Evolutionary conservation across 2,113 vertebrate species (phyloP).

Genomic region (Nothobranchius furzeri): DNA sequence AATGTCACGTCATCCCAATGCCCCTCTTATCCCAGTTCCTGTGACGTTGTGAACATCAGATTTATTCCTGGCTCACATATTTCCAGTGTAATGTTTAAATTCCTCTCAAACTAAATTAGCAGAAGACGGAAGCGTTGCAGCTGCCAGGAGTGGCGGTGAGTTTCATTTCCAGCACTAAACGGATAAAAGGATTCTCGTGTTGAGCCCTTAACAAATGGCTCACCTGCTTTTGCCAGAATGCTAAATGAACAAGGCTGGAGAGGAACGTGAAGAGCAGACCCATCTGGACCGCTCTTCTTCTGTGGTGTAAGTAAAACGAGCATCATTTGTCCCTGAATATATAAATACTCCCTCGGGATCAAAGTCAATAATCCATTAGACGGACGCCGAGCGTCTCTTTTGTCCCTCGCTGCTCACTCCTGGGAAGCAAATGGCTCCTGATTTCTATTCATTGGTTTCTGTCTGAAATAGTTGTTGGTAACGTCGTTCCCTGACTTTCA

Average conservation of each 20-base stretch:
- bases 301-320: conserved; percentile 64
- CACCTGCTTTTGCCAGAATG: conserved; percentile 33
- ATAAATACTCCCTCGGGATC: conserved; percentile 65
- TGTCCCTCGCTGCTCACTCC: conserved; percentile 51
- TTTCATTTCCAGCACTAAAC: conserved; percentile 14
- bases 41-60: too few relatives aligned
- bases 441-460: conserved; percentile 86
- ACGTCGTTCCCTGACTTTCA: conserved; percentile 67
- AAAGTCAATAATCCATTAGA: conserved; percentile 80
- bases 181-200: background rate
- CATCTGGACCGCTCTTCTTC: conserved; percentile 40
- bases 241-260: conserved; percentile 27
- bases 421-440: conserved; percentile 78
- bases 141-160: background rate
- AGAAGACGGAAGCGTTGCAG: background rate
- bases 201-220: background rate
- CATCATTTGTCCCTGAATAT: conserved; percentile 57
- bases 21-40: too few relatives aligned
- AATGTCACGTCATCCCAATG: too few relatives aligned
- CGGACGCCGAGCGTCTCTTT: conserved; percentile 70
- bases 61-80: too few relatives aligned
- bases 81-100: too few relatives aligned
- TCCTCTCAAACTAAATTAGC: too few relatives aligned
- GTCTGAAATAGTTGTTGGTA: conserved; percentile 76
- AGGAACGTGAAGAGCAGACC: conserved; percentile 38